These are phyloP conservation scores for Champsocephalus gunnari DNA, from an alignment of 2,797 vertebrate species.

Conservation along the genomic window DNA sequence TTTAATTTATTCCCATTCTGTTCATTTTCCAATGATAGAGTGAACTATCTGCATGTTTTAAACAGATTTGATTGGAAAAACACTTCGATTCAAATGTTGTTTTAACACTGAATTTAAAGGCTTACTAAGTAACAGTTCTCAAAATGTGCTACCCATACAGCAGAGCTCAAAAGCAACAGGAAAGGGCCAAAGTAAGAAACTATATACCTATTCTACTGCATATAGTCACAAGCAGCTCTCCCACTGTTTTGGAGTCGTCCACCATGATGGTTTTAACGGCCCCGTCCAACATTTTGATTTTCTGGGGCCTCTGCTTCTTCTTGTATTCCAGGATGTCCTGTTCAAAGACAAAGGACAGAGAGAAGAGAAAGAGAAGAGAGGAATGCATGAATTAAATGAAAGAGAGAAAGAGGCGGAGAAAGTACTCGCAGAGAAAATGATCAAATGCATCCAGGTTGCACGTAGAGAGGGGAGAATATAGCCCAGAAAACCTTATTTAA, in stretches of 20 bases:
- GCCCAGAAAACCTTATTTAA: slow-evolving; percentile 76
- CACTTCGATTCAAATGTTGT: not conserved
- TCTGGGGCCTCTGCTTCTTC: slow-evolving; percentile 98
- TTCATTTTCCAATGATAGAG: not conserved
- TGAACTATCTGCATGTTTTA: not conserved
- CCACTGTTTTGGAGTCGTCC: slow-evolving; percentile 98
- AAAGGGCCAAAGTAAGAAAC: not conserved
- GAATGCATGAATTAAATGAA: slow-evolving; percentile 21
- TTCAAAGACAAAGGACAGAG: slow-evolving; percentile 35
- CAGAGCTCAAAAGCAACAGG: not conserved
- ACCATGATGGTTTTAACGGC: slow-evolving; percentile 99
- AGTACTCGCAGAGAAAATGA: slow-evolving; percentile 47
- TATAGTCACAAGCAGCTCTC: slow-evolving; percentile 97
- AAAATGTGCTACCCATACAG: not conserved
- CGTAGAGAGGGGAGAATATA: slow-evolving; percentile 53
- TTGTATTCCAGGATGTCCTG: slow-evolving; percentile 98
- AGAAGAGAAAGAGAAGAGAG: slow-evolving; percentile 9
- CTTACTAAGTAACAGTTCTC: not conserved
- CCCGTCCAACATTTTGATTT: slow-evolving; percentile 98
- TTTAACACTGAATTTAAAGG: not conserved
- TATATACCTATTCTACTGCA: slow-evolving; percentile 96
- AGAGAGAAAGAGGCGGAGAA: not conserved
- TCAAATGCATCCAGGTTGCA: slow-evolving; percentile 64
- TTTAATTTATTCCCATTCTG: not conserved
- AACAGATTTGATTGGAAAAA: not conserved